These are phyloP conservation scores for Drosophila mayri DNA, from an alignment of 1,140 invertebrate genomes.

Conservation along the genomic window DNA sequence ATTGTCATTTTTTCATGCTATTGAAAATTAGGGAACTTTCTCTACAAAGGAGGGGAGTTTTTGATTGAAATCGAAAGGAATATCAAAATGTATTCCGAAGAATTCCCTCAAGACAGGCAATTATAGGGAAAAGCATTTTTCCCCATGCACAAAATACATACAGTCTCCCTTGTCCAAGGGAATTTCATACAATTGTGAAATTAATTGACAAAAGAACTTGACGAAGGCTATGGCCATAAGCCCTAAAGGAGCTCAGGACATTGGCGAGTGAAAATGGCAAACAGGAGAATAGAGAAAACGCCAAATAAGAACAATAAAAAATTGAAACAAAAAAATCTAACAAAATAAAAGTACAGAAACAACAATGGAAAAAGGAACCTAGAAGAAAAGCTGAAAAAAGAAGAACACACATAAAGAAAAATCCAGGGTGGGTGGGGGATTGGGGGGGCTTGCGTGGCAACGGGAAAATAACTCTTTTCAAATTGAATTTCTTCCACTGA, in stretches of 20 bases:
- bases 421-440: neutral
- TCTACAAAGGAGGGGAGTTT: neutral
- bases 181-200: constrained; percentile 24
- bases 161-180: constrained; percentile 15
- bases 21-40: constrained; percentile 28
- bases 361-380: constrained; percentile 4
- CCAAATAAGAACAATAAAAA: constrained; percentile 12
- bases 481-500: constrained; percentile 70
- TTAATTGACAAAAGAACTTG: constrained; percentile 30
- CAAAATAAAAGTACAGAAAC: neutral
- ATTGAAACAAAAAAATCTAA: neutral
- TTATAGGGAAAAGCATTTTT: neutral
- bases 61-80: neutral
- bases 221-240: constrained; percentile 48
- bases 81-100: neutral
- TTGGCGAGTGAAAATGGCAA: constrained; percentile 10
- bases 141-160: constrained; percentile 25
- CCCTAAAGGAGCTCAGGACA: constrained; percentile 31
- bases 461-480: constrained; percentile 71
- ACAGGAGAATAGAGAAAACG: constrained; percentile 1
- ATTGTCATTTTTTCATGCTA: neutral
- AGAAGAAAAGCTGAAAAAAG: constrained; percentile 6
- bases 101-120: constrained; percentile 3
- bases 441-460: neutral
- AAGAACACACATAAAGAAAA: neutral